These are phyloP conservation scores for Zoanthus solanderi DNA, from an alignment of 92 coral and sea anemone species.

Conservation along the genomic window DNA sequence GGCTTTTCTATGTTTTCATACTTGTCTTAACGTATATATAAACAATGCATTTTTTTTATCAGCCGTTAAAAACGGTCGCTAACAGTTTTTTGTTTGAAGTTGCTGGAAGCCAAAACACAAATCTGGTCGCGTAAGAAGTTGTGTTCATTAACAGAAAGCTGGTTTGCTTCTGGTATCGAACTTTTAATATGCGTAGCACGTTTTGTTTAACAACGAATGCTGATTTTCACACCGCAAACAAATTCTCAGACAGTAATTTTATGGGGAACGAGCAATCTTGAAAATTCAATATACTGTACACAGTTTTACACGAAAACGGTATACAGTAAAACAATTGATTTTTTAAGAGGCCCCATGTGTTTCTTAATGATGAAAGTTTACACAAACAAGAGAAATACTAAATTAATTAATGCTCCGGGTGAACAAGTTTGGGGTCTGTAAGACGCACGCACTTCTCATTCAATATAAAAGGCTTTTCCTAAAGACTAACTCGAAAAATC, in stretches of 20 bases:
- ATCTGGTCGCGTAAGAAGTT: background rate
- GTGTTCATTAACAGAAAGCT: background rate
- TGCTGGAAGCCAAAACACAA: background rate
- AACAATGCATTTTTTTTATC: constrained; percentile 1
- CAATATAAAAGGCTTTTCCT: background rate
- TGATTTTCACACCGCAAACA: constrained; percentile 15
- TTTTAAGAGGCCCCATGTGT: constrained; percentile 13
- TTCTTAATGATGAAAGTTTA: constrained; percentile 32
- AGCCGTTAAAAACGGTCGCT: background rate
- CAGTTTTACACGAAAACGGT: constrained; percentile 14
- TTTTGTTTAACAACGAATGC: constrained; percentile 4
- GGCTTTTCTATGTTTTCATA: background rate
- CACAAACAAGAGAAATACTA: constrained; percentile 14
- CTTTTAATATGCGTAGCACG: background rate
- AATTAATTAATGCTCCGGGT: background rate
- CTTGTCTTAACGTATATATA: background rate
- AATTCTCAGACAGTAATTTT: constrained; percentile 7
- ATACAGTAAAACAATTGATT: constrained; percentile 19
- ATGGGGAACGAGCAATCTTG: background rate
- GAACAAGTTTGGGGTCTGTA: background rate
- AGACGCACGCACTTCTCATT: background rate
- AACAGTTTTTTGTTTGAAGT: background rate
- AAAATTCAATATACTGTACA: constrained; percentile 19
- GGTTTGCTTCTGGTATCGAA: background rate
- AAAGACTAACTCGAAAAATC: background rate